Conservation (phyloP, 2,113 vertebrate species). For the Sorex fumeus region DNA sequence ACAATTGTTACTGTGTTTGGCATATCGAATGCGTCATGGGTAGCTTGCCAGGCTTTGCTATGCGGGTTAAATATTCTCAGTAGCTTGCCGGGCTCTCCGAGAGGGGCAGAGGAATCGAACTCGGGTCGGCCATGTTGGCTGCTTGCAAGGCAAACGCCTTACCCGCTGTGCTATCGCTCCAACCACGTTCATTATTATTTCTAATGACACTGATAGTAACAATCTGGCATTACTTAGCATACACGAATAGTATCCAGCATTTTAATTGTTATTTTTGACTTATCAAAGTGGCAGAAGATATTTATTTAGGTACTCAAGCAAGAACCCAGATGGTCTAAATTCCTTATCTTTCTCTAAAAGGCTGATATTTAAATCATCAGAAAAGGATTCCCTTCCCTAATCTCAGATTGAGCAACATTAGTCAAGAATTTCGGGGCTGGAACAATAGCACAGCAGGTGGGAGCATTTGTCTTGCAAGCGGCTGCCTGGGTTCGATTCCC, state of each 20-base stretch:
- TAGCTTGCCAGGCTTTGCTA: too few relatives aligned
- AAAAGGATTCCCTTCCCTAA: conserved; percentile 34
- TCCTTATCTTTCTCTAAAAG: conserved; percentile 8
- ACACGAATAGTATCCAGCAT: not conserved
- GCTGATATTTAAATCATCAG: conserved; percentile 44
- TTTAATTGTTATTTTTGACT: not conserved
- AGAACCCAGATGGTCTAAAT: conserved; percentile 1
- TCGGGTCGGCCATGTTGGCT: too few relatives aligned
- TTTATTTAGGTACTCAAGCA: not conserved
- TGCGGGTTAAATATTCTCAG: too few relatives aligned
- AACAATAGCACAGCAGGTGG: too few relatives aligned
- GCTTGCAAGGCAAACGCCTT: too few relatives aligned
- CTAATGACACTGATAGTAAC: not conserved
- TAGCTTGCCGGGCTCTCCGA: too few relatives aligned
- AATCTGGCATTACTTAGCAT: not conserved
- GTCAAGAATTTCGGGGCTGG: conserved; percentile 15
- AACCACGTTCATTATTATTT: not conserved
- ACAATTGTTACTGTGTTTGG: too few relatives aligned
- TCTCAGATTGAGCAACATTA: not conserved
- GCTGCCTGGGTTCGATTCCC: too few relatives aligned
- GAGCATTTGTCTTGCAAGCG: too few relatives aligned
- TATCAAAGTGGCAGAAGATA: not conserved
- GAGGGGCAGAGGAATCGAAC: too few relatives aligned
- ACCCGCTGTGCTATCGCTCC: too few relatives aligned
- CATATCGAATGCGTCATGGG: too few relatives aligned